A percentile compares a stretch with the other conserved stretches of the same genome.
phyloP scores from a whole-genome alignment of 2,797 vertebrate genomes.

The Iguana delicatissima region DNA sequence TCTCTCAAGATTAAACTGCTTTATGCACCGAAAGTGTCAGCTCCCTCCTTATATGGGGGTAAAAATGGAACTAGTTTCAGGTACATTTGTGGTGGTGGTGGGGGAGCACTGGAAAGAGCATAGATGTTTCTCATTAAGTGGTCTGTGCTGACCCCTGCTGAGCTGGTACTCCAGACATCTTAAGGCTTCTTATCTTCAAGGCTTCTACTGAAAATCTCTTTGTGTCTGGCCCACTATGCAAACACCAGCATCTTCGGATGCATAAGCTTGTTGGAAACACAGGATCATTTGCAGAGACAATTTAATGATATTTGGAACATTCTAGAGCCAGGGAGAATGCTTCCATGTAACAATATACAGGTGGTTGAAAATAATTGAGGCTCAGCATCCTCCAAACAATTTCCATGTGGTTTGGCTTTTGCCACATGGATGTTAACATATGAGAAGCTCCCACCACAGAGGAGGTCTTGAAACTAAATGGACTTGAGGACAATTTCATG shows the following conservation, averaged over 20 bases:
- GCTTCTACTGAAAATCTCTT: neutral
- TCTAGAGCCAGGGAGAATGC: neutral
- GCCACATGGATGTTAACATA: neutral
- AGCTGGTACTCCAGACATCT: neutral
- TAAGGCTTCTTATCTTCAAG: neutral
- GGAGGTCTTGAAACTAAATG: conserved; percentile 17
- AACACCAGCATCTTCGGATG: neutral
- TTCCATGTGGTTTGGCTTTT: conserved; percentile 12
- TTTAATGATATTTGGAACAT: neutral
- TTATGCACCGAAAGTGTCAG: neutral
- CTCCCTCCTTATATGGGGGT: neutral
- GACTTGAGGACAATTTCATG: conserved; percentile 4
- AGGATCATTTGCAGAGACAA: conserved; percentile 6
- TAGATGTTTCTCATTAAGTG: neutral
- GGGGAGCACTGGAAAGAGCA: neutral
- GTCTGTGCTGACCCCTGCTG: conserved; percentile 11
- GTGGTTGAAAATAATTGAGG: conserved; percentile 32
- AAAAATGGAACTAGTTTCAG: neutral
- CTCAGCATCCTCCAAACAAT: conserved; percentile 5
- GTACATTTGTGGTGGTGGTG: neutral
- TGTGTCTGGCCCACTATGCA: neutral
- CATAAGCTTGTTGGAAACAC: neutral
- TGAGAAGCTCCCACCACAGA: conserved; percentile 22
- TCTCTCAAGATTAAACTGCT: conserved; percentile 14
- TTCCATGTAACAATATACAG: conserved; percentile 15